Evolutionary conservation across 2,113 vertebrate genomes (phyloP), one percentile per base, ranked within the genome.

Genomic region (Ia io): DNA sequence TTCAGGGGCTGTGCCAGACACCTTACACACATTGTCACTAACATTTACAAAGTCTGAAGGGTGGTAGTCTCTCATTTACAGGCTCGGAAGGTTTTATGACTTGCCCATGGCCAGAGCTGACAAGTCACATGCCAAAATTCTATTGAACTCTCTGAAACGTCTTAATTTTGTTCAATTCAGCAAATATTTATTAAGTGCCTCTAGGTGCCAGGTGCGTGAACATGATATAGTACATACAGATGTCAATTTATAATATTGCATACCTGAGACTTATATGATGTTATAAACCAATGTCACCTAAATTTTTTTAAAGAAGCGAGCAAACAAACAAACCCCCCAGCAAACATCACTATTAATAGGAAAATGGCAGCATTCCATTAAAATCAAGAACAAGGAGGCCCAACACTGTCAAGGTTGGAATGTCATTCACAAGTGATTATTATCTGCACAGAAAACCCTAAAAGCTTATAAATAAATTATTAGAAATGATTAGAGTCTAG

Each of bases 181-280:
- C n/a, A 88, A 95, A 96, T 94, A 87, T 76, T 91, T 91, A 74
- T 40, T n/a, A 56, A 95, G 37, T 35, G 61, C 23, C 20, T 84
- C 47, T 28, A 4, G 44, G 86, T 95, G 61, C 83, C 83, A 69
- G 84, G 28, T 30, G 47, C 23, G 4, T 9, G 16, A 76, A 16
- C 42, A 47, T 47, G 28, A 47, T 47, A 17, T 32, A 76, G 13
- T 47, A 47, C 42, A 18, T 32, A 76, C 63, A 65, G 63, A 65
- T 32, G 30, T 16, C 42, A 32, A 76, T 76, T 47, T 76, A 47
- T 47, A 76, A 47, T 32, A 44, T 32, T 76, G 73, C 42, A 76
- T 28, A 76, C 42, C 16, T 47, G 28, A 76, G 30, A 47, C 73
- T 32, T 76, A 47, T 32, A 32, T 47, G 42, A 47, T 32, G 42